Conservation (phyloP, 2,888 invertebrate genomes). For the Torymus aiolomorphi region DNA sequence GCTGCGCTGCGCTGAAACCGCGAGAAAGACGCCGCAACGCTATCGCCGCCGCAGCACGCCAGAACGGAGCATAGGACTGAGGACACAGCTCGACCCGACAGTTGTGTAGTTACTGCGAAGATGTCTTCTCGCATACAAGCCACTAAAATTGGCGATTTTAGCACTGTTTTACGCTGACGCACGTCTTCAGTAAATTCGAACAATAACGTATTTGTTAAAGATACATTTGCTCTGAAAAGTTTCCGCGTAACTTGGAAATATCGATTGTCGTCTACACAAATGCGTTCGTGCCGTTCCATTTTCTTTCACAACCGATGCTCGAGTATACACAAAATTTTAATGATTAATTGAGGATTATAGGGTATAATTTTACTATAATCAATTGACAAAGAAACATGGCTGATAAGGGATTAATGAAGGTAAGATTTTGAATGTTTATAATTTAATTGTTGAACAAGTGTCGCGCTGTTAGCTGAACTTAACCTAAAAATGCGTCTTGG, state of each 20-base stretch:
- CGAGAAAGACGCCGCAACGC: too few relatives aligned
- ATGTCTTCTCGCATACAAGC: constrained; percentile 5
- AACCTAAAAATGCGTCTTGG: constrained; percentile 25
- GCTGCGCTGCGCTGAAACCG: not conserved
- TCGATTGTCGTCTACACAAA: constrained; percentile 12
- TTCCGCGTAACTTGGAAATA: constrained; percentile 14
- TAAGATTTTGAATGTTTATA: constrained; percentile 54
- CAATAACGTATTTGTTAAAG: not conserved
- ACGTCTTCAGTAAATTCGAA: not conserved
- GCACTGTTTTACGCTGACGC: not conserved
- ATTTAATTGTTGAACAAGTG: not conserved
- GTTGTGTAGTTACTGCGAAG: not conserved
- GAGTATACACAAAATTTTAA: constrained; percentile 11
- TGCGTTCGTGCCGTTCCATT: constrained; percentile 11
- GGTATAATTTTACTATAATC: constrained; percentile 6
- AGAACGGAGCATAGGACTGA: not conserved
- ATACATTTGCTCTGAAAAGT: not conserved
- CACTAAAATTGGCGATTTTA: not conserved
- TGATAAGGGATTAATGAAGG: constrained; percentile 74
- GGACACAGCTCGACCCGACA: not conserved
- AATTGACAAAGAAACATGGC: constrained; percentile 65
- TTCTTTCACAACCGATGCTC: constrained; percentile 21
- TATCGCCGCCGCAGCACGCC: constrained; percentile 9
- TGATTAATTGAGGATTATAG: not conserved
- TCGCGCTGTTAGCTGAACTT: constrained; percentile 10